Percentiles rank a stretch among this genome's conserved stretches.
Conservation (phyloP, 2,888 invertebrate genomes). For the Nymphalis urticae region DNA sequence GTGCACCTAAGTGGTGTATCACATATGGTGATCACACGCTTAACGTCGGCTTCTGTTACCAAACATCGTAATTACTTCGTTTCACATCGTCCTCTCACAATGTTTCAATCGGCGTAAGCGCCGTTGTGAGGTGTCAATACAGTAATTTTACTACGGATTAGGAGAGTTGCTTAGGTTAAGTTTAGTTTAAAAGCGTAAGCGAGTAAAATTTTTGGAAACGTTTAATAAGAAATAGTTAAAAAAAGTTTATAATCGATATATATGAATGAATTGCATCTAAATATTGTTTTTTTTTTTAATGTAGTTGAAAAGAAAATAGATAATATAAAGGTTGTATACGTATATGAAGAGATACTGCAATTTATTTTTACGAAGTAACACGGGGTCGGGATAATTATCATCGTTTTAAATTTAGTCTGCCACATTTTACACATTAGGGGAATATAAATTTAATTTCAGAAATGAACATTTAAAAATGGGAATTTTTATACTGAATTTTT, state of each 20-base stretch:
- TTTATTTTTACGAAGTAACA: constrained; percentile 14
- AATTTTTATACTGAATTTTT: constrained; percentile 26
- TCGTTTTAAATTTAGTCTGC: constrained; percentile 33
- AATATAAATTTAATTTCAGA: constrained; percentile 34
- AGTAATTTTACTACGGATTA: constrained; percentile 56
- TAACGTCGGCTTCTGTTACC: constrained; percentile 48
- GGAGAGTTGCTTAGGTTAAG: constrained; percentile 19
- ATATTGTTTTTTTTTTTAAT: no score
- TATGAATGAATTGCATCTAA: background rate
- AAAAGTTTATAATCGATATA: background rate
- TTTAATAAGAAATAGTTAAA: background rate
- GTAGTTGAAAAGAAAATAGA: background rate
- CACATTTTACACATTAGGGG: constrained; percentile 31
- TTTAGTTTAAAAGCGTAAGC: constrained; percentile 1
- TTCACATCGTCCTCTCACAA: constrained; percentile 54
- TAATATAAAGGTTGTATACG: background rate
- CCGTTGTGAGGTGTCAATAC: constrained; percentile 67
- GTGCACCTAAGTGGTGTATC: constrained; percentile 64
- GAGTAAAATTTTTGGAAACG: background rate
- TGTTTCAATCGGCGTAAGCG: constrained; percentile 49
- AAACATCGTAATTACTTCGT: constrained; percentile 65
- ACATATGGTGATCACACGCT: constrained; percentile 64
- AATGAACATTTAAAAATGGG: constrained; percentile 27
- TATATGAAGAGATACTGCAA: background rate
- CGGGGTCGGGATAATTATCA: constrained; percentile 29